A percentile compares a stretch with the other conserved stretches of the same genome.
phyloP scores from a whole-genome alignment of 1,140 invertebrate genomes.

The Laupala kohalensis region DNA sequence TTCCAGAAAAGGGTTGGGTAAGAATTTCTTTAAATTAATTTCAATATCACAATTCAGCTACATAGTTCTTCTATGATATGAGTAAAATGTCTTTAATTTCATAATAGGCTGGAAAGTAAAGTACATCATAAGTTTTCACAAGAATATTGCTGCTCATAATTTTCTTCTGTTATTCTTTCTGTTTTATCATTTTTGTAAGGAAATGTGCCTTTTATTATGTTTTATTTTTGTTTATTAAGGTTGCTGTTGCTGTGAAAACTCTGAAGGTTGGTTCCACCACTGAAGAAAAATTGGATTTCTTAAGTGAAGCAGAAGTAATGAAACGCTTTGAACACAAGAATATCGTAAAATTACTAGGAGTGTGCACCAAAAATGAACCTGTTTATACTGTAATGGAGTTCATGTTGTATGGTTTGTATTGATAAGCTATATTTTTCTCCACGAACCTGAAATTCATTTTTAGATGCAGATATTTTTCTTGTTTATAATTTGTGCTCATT shows the following conservation, averaged over 20 bases:
- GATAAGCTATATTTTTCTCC: too few species aligned
- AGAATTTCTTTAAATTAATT: too few species aligned
- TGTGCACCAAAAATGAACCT: conserved; percentile 72
- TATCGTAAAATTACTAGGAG: conserved; percentile 72
- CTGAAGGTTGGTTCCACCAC: conserved; percentile 66
- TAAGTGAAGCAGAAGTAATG: conserved; percentile 88
- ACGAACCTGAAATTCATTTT: too few species aligned
- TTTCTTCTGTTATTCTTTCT: not conserved
- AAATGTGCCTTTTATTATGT: too few species aligned
- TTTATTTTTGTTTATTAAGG: too few species aligned
- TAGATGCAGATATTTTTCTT: too few species aligned
- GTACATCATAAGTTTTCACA: not conserved
- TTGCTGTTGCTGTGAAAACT: conserved; percentile 82
- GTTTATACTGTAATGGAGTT: conserved; percentile 88
- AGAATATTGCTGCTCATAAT: not conserved
- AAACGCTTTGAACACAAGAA: conserved; percentile 84
- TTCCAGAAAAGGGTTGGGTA: conserved; percentile 56
- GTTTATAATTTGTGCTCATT: not conserved
- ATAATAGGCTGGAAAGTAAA: too few species aligned
- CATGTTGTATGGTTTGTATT: conserved; percentile 67
- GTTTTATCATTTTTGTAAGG: not conserved
- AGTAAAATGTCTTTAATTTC: too few species aligned
- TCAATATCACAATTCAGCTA: too few species aligned
- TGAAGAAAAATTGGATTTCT: conserved; percentile 82
- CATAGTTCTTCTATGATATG: too few species aligned